Evolutionary conservation across 2,888 invertebrate species (phyloP), one percentile per base, ranked within the genome.

Genomic region (Hesperia comma): DNA sequence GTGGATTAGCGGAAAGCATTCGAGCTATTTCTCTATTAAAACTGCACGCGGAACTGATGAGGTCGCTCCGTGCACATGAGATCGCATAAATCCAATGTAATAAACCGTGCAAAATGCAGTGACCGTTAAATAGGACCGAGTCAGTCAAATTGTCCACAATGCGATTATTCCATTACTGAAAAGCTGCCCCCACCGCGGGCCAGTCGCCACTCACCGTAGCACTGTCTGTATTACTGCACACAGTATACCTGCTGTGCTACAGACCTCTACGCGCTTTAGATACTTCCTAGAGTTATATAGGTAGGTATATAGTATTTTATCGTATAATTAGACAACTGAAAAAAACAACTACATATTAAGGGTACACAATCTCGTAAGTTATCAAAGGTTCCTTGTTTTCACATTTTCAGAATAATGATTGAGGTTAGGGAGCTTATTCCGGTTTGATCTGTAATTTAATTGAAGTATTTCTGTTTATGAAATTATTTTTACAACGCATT

Each of bases 91-190:
- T 89, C 86, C 84, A 75, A 74, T 79, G 82, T 89, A 90, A 90
- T 90, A 90, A 90, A 53, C 32, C 64, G 32, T 63, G 46, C 63
- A 57, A 63, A 63, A 88, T 85, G 86, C 87, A 84, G 80, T 76
- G 76, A 85, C 81, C 88, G 83, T 87, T 88, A 87, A 88, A 90
- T 86, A 88, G 81, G 83, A 78, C 79, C 81, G 85, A 87, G 85
- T 88, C 87, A 86, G 87, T 89, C 86, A 87, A 89, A 89, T 87
- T 83, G 86, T 84, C 84, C 88, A 87, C 88, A 89, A 88, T 88
- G 85, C 87, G 88, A 90, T 90, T 90, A 90, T 88, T 88, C 84
- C 85, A 86, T 89, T 89, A 86, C 70, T 58, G 55, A 26, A 78
- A 81, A 83, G 80, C 86, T 79, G 81, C 73, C 77, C 75, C 37